Base-by-base conservation (phyloP, 2,797 vertebrate species). In the Microctenopoma lineatum region DNA sequence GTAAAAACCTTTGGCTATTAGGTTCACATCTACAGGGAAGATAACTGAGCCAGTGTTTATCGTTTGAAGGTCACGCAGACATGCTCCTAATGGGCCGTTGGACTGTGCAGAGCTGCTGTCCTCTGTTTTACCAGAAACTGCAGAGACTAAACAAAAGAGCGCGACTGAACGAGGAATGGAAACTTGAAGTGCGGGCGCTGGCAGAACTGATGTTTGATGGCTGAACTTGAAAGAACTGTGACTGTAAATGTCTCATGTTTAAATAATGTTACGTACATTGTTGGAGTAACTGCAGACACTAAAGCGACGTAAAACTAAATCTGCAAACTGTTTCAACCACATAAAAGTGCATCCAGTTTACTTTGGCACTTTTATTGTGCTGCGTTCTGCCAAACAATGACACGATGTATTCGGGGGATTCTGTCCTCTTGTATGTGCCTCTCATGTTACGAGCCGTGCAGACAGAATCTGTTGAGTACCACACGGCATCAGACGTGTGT, bases 111-210 rank as follows among this genome's bases (percentile, higher is more conserved):
- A 39, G 16, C 3, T 13, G 4, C 15, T 48, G 32, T 44, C 34
- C 47, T 29, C 3, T 21, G 21, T 55, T 39, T 67, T 41, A 56
- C 62, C 42, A 52, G 32, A 54, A 58, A 45, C 10, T 18, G 32
- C 9, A 12, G 18, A 62, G 41, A 56, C 39, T 12, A 18, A 73
- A 59, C 11, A 34, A 54, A 29, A 65, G 27, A 61, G 41, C 11
- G 4, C 1, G 6, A 70, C 84, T 80, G 69, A 77, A 84, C 50
- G 69, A 69, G 77, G 81, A 39, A 32, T 78, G 84, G 84, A 84
- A 84, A 81, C 59, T 60, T 9, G 3, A 0, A 1, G 48, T 25
- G 47, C 12, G 5, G 25, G 38, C 21, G 51, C 61, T 32, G 27
- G 52, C 10, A 41, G 34, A 1, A 10, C 29, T 2, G 41, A 29